Evolutionary conservation across 1,140 invertebrate species (phyloP).

Genomic region (Pemphigus obesinymphae): DNA sequence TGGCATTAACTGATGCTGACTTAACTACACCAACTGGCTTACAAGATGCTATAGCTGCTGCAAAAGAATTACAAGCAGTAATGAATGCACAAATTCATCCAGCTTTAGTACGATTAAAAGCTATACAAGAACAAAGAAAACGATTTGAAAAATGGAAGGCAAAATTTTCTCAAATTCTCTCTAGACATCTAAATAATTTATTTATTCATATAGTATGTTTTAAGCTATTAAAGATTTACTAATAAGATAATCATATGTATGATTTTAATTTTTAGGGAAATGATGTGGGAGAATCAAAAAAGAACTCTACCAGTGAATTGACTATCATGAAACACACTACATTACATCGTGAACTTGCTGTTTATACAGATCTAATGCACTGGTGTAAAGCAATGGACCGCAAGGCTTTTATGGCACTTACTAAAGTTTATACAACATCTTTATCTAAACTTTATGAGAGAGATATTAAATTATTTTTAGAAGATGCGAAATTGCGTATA

Average conservation of each 20-base stretch:
- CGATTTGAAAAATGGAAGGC: conserved; percentile 75
- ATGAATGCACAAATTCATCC: conserved; percentile 67
- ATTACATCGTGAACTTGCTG: conserved; percentile 75
- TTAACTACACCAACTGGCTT: conserved; percentile 66
- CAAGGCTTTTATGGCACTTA: conserved; percentile 72
- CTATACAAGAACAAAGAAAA: conserved; percentile 83
- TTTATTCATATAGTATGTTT: conserved; percentile 78
- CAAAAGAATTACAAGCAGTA: conserved; percentile 71
- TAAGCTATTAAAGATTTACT: background rate
- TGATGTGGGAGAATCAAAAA: conserved; percentile 59
- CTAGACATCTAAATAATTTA: conserved; percentile 84
- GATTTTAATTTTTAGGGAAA: conserved; percentile 56
- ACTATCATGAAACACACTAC: conserved; percentile 66
- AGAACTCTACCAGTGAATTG: conserved; percentile 54
- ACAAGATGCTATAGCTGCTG: conserved; percentile 71
- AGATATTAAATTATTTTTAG: conserved; percentile 74
- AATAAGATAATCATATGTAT: background rate
- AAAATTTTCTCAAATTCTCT: conserved; percentile 78
- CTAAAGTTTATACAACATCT: conserved; percentile 72
- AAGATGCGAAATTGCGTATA: conserved; percentile 62
- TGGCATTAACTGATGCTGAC: conserved; percentile 69
- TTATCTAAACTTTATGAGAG: conserved; percentile 79
- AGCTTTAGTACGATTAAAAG: conserved; percentile 64
- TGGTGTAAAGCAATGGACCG: conserved; percentile 82
- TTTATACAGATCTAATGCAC: conserved; percentile 84